Evolutionary conservation across 1,140 invertebrate genomes (phyloP).

Genomic region (Brevipalpus yothersi): DNA sequence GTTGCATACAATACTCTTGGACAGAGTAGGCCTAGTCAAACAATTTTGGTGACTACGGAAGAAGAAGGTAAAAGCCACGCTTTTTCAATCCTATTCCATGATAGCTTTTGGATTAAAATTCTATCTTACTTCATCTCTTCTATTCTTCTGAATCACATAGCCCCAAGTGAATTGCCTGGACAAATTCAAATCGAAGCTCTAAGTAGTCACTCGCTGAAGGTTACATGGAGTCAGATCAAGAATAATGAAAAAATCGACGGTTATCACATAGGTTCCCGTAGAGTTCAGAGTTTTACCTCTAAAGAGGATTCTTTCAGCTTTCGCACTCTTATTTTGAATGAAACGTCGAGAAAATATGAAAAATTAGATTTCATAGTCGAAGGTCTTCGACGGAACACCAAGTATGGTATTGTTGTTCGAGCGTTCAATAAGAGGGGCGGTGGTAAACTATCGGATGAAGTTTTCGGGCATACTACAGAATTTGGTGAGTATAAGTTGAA

Average conservation of each 20-base stretch:
- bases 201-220: slow-evolving; percentile 21
- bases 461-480: slow-evolving; percentile 7
- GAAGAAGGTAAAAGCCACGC: slow-evolving; percentile 34
- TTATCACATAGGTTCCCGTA: background rate
- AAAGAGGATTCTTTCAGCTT: background rate
- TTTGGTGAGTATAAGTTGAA: slow-evolving; percentile 7
- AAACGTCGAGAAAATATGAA: background rate
- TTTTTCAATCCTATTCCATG: too few relatives aligned
- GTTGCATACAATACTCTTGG: slow-evolving; percentile 92
- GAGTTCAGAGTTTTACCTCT: background rate
- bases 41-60: slow-evolving; percentile 49
- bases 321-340: background rate
- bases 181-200: slow-evolving; percentile 19
- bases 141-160: slow-evolving; percentile 11
- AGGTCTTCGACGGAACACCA: slow-evolving; percentile 9
- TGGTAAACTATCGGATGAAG: slow-evolving; percentile 10
- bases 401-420: slow-evolving; percentile 32
- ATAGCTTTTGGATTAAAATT: background rate
- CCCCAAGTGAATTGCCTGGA: slow-evolving; percentile 17
- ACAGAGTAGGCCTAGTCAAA: slow-evolving; percentile 67
- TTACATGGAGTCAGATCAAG: slow-evolving; percentile 19
- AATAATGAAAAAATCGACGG: background rate
- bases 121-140: background rate
- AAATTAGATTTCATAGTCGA: slow-evolving; percentile 3
- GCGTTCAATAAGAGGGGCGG: slow-evolving; percentile 54